Evolutionary conservation across 2,797 vertebrate species (phyloP).

Genomic region (Streptopelia turtur): DNA sequence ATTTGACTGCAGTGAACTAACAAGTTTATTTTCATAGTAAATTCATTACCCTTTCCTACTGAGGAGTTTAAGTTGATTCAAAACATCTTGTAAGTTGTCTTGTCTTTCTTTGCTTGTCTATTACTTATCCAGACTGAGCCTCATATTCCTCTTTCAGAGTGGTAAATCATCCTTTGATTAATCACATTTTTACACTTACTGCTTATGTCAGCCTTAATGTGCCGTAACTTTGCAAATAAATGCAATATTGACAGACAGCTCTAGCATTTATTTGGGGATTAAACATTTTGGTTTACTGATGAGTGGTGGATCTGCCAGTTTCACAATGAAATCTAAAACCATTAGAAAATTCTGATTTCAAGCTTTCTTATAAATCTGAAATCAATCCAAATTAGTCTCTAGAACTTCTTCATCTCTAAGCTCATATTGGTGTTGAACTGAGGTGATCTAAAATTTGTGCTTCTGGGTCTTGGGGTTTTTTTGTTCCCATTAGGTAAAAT

Average conservation of each 20-base stretch:
- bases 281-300: slow-evolving; percentile 17
- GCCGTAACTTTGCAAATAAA: neutral
- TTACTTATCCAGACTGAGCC: neutral
- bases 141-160: neutral
- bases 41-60: neutral
- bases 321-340: slow-evolving; percentile 6
- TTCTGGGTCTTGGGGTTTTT: neutral
- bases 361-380: neutral
- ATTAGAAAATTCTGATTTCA: slow-evolving; percentile 15
- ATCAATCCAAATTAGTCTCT: neutral
- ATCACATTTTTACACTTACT: slow-evolving; percentile 27
- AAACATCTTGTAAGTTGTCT: neutral
- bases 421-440: neutral
- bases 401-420: neutral
- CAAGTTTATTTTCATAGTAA: slow-evolving; percentile 13
- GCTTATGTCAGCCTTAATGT: slow-evolving; percentile 18
- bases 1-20: neutral
- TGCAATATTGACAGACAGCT: neutral
- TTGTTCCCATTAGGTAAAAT: neutral
- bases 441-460: neutral
- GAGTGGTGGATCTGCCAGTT: neutral
- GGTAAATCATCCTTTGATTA: slow-evolving; percentile 27
- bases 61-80: slow-evolving; percentile 7
- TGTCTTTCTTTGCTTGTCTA: slow-evolving; percentile 8
- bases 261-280: neutral